Conservation (phyloP, 2,113 vertebrate genomes). For the Isurus oxyrinchus region DNA sequence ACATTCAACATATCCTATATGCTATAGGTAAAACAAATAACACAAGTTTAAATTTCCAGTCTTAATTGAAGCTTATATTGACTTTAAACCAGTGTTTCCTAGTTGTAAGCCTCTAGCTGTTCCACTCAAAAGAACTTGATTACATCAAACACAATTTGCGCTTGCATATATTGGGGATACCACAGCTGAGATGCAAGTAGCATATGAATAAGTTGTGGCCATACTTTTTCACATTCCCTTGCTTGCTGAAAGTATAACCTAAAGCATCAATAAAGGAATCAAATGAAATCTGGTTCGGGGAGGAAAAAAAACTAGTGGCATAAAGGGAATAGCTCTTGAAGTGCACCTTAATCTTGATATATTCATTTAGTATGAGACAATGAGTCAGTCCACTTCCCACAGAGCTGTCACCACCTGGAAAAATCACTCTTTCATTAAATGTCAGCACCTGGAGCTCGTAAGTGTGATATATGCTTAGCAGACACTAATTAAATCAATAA, state of each 20-base stretch:
- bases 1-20: neutral
- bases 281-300: neutral
- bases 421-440: neutral
- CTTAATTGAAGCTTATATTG: neutral
- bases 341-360: neutral
- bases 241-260: neutral
- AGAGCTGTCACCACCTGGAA: neutral
- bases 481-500: constrained; percentile 32
- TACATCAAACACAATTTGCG: neutral
- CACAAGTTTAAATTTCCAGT: neutral
- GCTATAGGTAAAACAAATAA: neutral
- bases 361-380: constrained; percentile 26
- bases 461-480: constrained; percentile 29
- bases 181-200: neutral
- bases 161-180: neutral
- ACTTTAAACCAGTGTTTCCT: neutral
- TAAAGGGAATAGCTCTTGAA: neutral
- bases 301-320: neutral
- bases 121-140: neutral
- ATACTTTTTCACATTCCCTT: neutral
- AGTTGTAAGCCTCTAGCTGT: neutral
- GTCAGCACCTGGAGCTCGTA: constrained; percentile 18
- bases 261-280: neutral
- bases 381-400: neutral
- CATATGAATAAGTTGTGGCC: neutral